These are phyloP conservation scores for Drosophila orena DNA, from an alignment of 1,140 invertebrate species.

Conservation along the genomic window DNA sequence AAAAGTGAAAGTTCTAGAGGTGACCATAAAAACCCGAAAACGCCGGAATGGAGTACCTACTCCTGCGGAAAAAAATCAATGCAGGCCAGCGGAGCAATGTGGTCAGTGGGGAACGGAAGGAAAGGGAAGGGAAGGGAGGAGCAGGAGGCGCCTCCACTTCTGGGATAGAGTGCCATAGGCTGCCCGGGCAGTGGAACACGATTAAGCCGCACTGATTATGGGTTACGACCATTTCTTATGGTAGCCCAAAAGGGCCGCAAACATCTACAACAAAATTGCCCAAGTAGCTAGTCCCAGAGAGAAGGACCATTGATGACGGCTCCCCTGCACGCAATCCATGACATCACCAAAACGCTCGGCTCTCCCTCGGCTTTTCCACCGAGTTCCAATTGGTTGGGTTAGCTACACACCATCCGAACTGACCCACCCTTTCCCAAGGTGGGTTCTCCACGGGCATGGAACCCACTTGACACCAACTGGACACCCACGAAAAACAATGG, in stretches of 20 bases:
- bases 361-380: conserved; percentile 6
- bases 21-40: conserved; percentile 51
- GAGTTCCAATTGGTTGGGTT: neutral
- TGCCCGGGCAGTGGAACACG: conserved; percentile 40
- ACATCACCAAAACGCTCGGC: conserved; percentile 62
- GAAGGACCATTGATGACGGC: conserved; percentile 70
- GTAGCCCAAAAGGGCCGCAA: conserved; percentile 48
- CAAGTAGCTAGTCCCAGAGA: conserved; percentile 7
- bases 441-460: neutral
- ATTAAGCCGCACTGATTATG: conserved; percentile 70
- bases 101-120: conserved; percentile 15
- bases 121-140: too few relatives aligned
- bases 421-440: neutral
- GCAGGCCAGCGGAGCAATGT: conserved; percentile 38
- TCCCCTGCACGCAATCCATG: conserved; percentile 78
- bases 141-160: neutral
- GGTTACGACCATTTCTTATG: conserved; percentile 65
- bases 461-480: neutral
- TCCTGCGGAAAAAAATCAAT: conserved; percentile 65
- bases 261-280: conserved; percentile 45
- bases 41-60: conserved; percentile 28
- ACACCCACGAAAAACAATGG: conserved; percentile 12
- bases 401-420: conserved; percentile 16
- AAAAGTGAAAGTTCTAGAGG: conserved; percentile 61
- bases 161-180: neutral